A percentile compares a stretch with the other conserved stretches of the same genome.
Conservation (phyloP, 2,113 vertebrate genomes). For the Mola mola region DNA sequence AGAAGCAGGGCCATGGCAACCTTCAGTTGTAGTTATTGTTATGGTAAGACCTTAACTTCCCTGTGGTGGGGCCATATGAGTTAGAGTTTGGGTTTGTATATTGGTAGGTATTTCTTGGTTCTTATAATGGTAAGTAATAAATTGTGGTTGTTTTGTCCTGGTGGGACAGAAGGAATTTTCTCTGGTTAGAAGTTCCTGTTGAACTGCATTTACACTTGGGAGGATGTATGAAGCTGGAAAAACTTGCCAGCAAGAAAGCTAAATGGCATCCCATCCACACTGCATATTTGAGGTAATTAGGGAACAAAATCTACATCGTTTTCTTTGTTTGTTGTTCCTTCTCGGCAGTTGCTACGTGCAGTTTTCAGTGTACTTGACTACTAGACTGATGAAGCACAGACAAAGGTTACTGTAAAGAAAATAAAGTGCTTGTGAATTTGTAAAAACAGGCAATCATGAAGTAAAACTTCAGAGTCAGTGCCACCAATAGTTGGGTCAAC, state of each 20-base stretch:
- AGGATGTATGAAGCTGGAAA: conserved; percentile 48
- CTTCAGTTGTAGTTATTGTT: conserved; percentile 58
- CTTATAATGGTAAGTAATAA: conserved; percentile 63
- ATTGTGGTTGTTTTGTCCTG: conserved; percentile 63
- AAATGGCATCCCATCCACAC: conserved; percentile 21
- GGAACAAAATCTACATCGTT: conserved; percentile 35
- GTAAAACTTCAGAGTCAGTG: too few relatives aligned
- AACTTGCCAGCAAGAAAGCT: conserved; percentile 39
- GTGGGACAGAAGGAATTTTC: conserved; percentile 56
- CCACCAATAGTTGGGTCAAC: too few relatives aligned
- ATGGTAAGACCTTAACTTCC: conserved; percentile 42
- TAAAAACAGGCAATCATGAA: too few relatives aligned
- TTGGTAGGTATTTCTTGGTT: conserved; percentile 53
- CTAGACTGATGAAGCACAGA: not conserved
- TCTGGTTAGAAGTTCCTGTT: conserved; percentile 48
- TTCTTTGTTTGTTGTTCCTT: conserved; percentile 38
- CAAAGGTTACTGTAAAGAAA: too few relatives aligned
- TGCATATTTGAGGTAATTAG: conserved; percentile 40
- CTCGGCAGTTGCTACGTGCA: conserved; percentile 1
- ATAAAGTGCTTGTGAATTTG: not conserved
- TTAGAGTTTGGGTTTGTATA: conserved; percentile 36
- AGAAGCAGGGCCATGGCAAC: conserved; percentile 29
- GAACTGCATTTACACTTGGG: conserved; percentile 41
- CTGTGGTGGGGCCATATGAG: conserved; percentile 45
- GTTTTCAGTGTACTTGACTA: not conserved